Conservation (phyloP, 2,888 invertebrate genomes). For the Cephus rjabovi region DNA sequence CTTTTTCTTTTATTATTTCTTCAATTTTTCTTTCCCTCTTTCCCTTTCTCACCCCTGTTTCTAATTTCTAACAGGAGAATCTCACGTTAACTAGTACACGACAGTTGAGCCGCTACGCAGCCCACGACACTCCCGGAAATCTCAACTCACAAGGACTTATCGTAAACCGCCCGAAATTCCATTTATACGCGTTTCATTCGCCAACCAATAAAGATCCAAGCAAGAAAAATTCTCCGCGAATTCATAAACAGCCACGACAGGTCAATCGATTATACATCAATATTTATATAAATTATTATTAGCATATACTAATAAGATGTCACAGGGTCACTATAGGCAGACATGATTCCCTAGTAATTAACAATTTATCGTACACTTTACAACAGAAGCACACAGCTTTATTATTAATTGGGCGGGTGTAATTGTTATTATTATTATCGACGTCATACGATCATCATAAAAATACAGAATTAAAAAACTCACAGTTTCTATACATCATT, state of each 20-base stretch:
- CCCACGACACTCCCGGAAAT: background rate
- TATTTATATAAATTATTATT: background rate
- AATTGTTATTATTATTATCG: conserved; percentile 8
- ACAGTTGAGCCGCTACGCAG: background rate
- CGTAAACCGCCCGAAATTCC: background rate
- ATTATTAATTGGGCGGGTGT: conserved; percentile 19
- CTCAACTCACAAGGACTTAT: background rate
- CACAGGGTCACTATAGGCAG: background rate
- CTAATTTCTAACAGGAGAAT: background rate
- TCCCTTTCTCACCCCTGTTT: background rate
- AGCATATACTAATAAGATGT: background rate
- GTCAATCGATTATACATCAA: background rate
- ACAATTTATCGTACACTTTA: background rate
- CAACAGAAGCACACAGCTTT: conserved; percentile 12
- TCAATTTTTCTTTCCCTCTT: background rate
- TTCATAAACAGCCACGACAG: background rate
- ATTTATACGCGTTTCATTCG: background rate
- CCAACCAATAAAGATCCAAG: background rate
- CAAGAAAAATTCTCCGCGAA: background rate
- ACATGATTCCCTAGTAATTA: background rate
- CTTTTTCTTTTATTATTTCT: background rate
- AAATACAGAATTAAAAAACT: background rate
- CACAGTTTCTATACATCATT: background rate
- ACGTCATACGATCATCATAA: conserved; percentile 15
- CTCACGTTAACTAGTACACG: background rate